Conservation (phyloP, 2,888 invertebrate genomes). For the Cerastis rubricosa region DNA sequence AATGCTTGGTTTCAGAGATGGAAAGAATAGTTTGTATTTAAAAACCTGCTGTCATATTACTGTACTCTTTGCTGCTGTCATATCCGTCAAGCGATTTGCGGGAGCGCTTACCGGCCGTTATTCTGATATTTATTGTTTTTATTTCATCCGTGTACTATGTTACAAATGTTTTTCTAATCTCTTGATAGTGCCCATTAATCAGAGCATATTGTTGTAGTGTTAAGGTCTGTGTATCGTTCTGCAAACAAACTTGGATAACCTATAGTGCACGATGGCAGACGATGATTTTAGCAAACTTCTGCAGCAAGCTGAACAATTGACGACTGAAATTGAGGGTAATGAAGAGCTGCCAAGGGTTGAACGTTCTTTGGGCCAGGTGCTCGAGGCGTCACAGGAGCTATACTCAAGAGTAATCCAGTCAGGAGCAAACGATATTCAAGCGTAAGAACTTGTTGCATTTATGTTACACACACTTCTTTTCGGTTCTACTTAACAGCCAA, state of each 20-base stretch:
- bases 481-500: not conserved
- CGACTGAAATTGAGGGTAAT: conserved; percentile 96
- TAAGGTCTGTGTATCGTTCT: not conserved
- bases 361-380: conserved; percentile 96
- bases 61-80: no score
- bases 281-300: conserved; percentile 96
- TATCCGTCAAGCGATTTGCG: conserved; percentile 10
- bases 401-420: conserved; percentile 96
- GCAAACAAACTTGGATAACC: conserved; percentile 74
- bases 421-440: conserved; percentile 97
- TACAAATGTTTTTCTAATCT: conserved; percentile 11
- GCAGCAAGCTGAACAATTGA: conserved; percentile 97
- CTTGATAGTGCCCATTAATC: conserved; percentile 4
- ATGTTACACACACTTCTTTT: not conserved
- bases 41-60: conserved; percentile 35
- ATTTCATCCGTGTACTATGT: not conserved
- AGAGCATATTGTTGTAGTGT: conserved; percentile 11
- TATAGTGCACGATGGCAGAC: conserved; percentile 82
- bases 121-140: conserved; percentile 15
- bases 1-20: not conserved
- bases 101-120: conserved; percentile 46
- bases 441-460: conserved; percentile 91
- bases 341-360: conserved; percentile 96
- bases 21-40: not conserved
- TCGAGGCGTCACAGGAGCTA: conserved; percentile 97